phyloP scores from a whole-genome alignment of 1,140 invertebrate species.

The Rhagoletis zephyria region DNA sequence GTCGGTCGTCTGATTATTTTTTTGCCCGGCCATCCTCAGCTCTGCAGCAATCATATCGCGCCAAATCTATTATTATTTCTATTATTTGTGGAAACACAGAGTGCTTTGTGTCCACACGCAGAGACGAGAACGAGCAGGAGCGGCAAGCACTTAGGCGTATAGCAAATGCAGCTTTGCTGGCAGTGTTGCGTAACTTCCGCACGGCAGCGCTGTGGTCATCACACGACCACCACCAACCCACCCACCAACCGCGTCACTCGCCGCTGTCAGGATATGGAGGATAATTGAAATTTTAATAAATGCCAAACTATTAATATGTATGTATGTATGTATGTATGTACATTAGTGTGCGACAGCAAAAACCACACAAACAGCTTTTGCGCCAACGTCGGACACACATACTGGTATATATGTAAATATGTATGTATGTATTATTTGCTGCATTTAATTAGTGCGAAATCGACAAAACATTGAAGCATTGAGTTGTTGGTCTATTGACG shows the following conservation, averaged over 20 bases:
- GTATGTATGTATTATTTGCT: constrained; percentile 31
- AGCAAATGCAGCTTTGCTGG: not conserved
- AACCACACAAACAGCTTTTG: not conserved
- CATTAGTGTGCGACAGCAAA: not conserved
- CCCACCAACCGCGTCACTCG: not conserved
- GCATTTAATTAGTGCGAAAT: constrained; percentile 51
- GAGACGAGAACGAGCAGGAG: not conserved
- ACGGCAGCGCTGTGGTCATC: not conserved
- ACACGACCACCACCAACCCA: not conserved
- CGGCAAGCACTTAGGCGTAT: not conserved
- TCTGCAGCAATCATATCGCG: constrained; percentile 25
- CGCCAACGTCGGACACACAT: not conserved
- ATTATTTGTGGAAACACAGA: constrained; percentile 35
- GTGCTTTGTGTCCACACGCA: not conserved
- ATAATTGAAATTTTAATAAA: constrained; percentile 56
- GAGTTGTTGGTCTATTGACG: not conserved
- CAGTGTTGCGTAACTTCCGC: constrained; percentile 28
- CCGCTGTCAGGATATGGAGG: constrained; percentile 43
- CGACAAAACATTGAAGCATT: not conserved
- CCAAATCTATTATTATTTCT: constrained; percentile 43
- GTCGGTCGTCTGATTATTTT: constrained; percentile 39
- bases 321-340: too few species aligned
- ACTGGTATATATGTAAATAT: not conserved
- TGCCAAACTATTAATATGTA: constrained; percentile 50
- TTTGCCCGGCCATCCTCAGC: not conserved